Conservation (phyloP, 2,888 invertebrate species). For the Abrostola triplasia region DNA sequence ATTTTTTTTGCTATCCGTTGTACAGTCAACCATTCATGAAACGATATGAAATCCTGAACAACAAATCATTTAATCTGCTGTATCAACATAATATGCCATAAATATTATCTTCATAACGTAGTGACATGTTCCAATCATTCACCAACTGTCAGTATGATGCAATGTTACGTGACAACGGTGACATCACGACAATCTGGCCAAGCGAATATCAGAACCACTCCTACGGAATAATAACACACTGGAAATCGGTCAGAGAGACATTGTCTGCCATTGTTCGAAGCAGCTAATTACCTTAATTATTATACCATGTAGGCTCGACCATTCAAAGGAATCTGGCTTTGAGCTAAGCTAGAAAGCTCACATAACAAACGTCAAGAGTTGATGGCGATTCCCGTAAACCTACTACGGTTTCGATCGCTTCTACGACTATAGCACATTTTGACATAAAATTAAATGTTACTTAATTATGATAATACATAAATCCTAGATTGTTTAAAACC, state of each 20-base stretch:
- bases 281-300: slow-evolving; percentile 76
- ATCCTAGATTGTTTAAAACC: too few species aligned
- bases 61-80: slow-evolving; percentile 7
- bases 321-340: background rate
- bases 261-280: slow-evolving; percentile 70
- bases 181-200: slow-evolving; percentile 66
- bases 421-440: too few species aligned
- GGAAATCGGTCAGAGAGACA: slow-evolving; percentile 70
- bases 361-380: too few species aligned
- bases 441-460: too few species aligned
- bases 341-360: background rate
- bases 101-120: slow-evolving; percentile 29
- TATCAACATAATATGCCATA: slow-evolving; percentile 22
- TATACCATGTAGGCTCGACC: slow-evolving; percentile 10
- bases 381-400: too few species aligned
- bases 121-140: slow-evolving; percentile 37
- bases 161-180: slow-evolving; percentile 69
- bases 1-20: too few species aligned
- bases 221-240: slow-evolving; percentile 64
- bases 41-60: background rate
- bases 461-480: too few species aligned
- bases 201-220: slow-evolving; percentile 73
- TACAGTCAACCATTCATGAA: background rate
- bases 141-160: slow-evolving; percentile 60
- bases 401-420: too few species aligned